A percentile compares a stretch with the other conserved stretches of the same genome.
These are phyloP conservation scores for Carpatolechia fugitivella DNA, from an alignment of 2,888 invertebrate genomes.

Conservation along the genomic window DNA sequence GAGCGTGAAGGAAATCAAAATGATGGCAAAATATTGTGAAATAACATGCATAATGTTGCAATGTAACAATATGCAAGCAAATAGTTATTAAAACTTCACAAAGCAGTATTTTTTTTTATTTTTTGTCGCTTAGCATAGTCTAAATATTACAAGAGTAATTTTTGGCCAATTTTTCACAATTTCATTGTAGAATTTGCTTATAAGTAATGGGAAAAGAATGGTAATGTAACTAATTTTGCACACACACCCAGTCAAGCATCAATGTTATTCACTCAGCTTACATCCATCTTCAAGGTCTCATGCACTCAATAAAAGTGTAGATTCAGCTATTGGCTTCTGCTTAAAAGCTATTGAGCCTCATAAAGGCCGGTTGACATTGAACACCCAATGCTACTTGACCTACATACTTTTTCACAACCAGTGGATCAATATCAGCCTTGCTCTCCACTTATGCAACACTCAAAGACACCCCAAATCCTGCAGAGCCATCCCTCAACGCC, in stretches of 20 bases:
- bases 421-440: conserved; percentile 24
- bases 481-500: background rate
- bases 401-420: conserved; percentile 19
- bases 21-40: too few relatives aligned
- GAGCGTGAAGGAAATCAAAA: too few relatives aligned
- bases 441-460: conserved; percentile 7
- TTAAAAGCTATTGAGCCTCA: conserved; percentile 1
- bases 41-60: too few relatives aligned
- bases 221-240: too few relatives aligned
- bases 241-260: background rate
- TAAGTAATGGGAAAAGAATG: too few relatives aligned
- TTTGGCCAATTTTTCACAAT: background rate
- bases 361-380: conserved; percentile 12
- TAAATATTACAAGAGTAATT: background rate
- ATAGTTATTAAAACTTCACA: background rate
- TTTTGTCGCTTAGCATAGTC: background rate
- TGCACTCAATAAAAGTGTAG: background rate
- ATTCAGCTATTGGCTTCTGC: background rate
- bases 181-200: background rate
- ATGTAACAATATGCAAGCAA: background rate
- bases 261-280: background rate
- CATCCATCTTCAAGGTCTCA: too few relatives aligned
- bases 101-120: background rate
- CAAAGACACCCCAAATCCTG: background rate
- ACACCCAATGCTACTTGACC: conserved; percentile 21